phyloP scores from a whole-genome alignment of 2,888 invertebrate species.

The Lasioglossum figueresi region DNA sequence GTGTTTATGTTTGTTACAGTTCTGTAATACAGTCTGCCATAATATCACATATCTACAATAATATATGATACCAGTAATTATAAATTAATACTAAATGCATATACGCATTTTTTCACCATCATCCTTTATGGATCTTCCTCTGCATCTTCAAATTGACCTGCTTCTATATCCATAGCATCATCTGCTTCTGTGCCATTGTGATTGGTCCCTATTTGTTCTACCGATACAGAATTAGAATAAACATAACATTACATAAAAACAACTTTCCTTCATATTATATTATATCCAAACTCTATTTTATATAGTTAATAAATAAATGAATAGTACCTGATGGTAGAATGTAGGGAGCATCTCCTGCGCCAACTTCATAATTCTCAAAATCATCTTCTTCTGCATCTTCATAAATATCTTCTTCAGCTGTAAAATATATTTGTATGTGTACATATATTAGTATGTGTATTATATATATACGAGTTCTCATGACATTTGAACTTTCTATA shows the following conservation, averaged over 20 bases:
- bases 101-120: constrained; percentile 64
- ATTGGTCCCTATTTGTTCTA: constrained; percentile 82
- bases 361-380: constrained; percentile 83
- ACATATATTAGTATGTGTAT: background rate
- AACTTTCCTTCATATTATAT: background rate
- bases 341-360: constrained; percentile 83
- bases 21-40: constrained; percentile 69
- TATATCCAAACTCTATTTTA: background rate
- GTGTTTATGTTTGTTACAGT: constrained; percentile 73
- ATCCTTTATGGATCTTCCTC: constrained; percentile 84
- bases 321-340: constrained; percentile 78
- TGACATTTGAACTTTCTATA: background rate
- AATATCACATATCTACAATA: constrained; percentile 74
- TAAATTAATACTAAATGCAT: constrained; percentile 80
- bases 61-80: constrained; percentile 73
- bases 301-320: constrained; percentile 23
- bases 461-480: constrained; percentile 4
- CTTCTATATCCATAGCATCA: constrained; percentile 84
- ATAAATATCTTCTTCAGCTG: constrained; percentile 84
- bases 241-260: constrained; percentile 10
- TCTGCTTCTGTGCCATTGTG: constrained; percentile 82
- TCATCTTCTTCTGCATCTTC: constrained; percentile 84
- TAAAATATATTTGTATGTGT: constrained; percentile 40
- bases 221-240: constrained; percentile 63
- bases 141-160: constrained; percentile 87